These are phyloP conservation scores for Tenrec ecaudatus DNA, from an alignment of 2,113 vertebrate species.

Conservation along the genomic window DNA sequence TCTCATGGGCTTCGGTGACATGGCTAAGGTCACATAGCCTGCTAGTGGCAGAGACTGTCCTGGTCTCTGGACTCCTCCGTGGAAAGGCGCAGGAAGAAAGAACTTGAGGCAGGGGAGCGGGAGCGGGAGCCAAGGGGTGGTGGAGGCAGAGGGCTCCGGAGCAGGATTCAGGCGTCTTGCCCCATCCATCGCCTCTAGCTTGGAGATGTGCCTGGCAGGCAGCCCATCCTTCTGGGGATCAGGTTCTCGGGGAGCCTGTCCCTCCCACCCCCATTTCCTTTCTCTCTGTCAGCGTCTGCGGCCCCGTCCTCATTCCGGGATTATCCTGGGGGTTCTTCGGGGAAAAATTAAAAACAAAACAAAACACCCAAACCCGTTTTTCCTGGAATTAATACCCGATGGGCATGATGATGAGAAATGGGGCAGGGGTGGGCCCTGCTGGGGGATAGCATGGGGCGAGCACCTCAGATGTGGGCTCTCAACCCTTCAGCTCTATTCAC, in stretches of 20 bases:
- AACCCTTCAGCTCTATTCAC: too few species aligned
- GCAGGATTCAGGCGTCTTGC: background rate
- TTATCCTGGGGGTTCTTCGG: slow-evolving; percentile 74
- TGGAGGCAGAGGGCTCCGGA: too few species aligned
- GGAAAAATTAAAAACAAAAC: background rate
- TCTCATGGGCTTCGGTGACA: background rate
- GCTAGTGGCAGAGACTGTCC: background rate
- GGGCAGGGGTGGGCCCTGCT: background rate
- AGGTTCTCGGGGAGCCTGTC: slow-evolving; percentile 51
- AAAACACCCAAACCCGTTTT: background rate
- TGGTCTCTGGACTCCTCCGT: background rate
- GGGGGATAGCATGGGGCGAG: background rate
- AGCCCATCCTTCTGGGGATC: slow-evolving; percentile 65
- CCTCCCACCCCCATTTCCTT: slow-evolving; percentile 46
- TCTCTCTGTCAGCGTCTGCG: slow-evolving; percentile 67
- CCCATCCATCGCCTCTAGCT: background rate
- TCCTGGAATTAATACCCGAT: slow-evolving; percentile 57
- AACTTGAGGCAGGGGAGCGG: background rate
- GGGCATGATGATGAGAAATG: background rate
- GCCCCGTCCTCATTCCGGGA: slow-evolving; percentile 68
- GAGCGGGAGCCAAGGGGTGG: background rate
- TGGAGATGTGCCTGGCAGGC: slow-evolving; percentile 45
- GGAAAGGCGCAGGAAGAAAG: background rate
- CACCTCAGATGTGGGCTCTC: too few species aligned
- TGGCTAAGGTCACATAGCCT: background rate